Base-by-base conservation (phyloP, 2,797 vertebrate genomes). In the Apogon hyalosoma region DNA sequence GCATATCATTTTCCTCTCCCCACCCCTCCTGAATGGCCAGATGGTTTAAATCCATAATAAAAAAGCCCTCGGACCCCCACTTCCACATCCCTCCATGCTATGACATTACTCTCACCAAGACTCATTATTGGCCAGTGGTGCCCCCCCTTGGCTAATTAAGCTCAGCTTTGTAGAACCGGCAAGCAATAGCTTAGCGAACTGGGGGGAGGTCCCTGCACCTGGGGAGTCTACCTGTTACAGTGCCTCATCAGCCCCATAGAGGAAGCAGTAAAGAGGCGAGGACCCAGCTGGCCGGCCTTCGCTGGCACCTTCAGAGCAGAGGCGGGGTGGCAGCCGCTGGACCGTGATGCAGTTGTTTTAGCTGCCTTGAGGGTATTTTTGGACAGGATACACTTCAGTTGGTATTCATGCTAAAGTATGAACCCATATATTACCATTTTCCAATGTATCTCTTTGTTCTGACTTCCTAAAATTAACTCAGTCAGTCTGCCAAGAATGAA, bases 41-140 rank as follows among this genome's bases (percentile, higher is more conserved):
- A 98, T 98, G 98, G 97, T 95, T 94, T 93, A 87, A 98, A 99
- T 99, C 96, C 95, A 98, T 98, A 98, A 98, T 97, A 95, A 93
- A 91, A 79, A 82, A 79, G 87, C 91, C 91, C 90, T 90, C 62
- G n/a, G 36, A 75, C 77, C 88, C 93, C 92, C 92, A 81, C 88
- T 77, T 79, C 79, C 85, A 72, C 84, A 85, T 91, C 90, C 83
- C 80, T 88, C 89, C 89, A 94, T 93, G 54, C 89, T 88, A 91
- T 93, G 92, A 89, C 94, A 84, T 79, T 73, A 55, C 78, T 71
- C 73, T 76, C 96, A 94, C 88, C 80, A 58, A 54, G 73, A 63
- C 79, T 91, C 83, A 91, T 94, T 93, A 96, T 88, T 88, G 88
- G 92, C 92, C 93, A 92, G 88, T 83, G 84, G 93, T 86, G 85